Base-by-base conservation (phyloP, 2,797 vertebrate genomes). In the Dendrocincla fuliginosa region DNA sequence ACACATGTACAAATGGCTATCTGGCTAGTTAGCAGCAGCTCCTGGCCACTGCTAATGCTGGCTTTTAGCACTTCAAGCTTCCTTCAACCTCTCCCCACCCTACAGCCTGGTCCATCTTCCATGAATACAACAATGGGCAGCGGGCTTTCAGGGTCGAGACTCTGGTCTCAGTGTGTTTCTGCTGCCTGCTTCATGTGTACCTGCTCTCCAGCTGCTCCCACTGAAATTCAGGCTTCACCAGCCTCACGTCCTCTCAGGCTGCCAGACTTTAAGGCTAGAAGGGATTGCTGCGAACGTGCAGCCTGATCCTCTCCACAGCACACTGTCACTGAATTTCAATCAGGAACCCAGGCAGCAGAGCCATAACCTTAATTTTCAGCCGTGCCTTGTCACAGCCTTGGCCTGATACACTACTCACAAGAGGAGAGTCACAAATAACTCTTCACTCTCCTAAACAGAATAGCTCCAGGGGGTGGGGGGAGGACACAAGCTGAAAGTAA, bases 321-420 rank as follows among this genome's bases (percentile, higher is more conserved):
- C 59, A 90, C 83, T 70, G 68, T 64, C 63, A 41, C 82, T 53
- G 86, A 94, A 93, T 94, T 95, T 96, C 80, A 95, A 89, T 87
- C 63, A 96, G 75, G 56, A 90, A 64, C 33, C 25, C 16, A 9
- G 77, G 70, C 65, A 76, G 73, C 39, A 35, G 79, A 95, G 80
- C 53, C 86, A 61, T 75, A 93, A 89, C 92, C 92, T 91, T 94
- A 83, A 93, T 91, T 95, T 96, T 93, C 82, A 82, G 64, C 71
- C 12, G 1, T 70, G 86, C 61, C 74, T 86, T 76, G 86, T 84
- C 91, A 92, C 60, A 78, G 63, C 67, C 77, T 95, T 87, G 89
- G 89, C 71, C 83, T 56, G 56, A 76, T 90, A 77, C 73, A 60
- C 50, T 20, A 80, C 53, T 63, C 87, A 88, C 80, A 79, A 80